Evolutionary conservation across 2,888 invertebrate species (phyloP).

Genomic region (Frankliniella intonsa): DNA sequence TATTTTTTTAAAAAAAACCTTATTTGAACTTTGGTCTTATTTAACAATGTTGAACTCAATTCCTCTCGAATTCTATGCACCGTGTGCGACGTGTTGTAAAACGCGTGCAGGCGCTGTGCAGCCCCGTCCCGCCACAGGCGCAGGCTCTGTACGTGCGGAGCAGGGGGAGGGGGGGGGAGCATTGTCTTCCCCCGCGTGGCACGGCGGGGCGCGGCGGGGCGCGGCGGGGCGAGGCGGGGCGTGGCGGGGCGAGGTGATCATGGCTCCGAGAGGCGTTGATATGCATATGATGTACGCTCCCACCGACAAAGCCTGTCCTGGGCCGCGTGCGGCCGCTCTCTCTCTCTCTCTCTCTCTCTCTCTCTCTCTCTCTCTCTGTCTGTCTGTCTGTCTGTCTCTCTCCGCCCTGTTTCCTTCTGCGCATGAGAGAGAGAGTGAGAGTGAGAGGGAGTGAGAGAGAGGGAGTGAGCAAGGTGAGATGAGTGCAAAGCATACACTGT

Average conservation of each 20-base stretch:
- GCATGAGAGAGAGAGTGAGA: too few species aligned
- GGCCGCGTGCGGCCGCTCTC: not conserved
- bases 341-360: too few species aligned
- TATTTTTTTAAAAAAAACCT: not conserved
- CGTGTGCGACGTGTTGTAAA: not conserved
- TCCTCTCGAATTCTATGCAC: not conserved
- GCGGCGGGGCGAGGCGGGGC: not conserved
- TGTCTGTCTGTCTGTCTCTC: too few species aligned
- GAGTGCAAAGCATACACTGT: too few species aligned
- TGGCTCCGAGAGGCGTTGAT: conserved; percentile 12
- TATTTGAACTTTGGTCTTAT: not conserved
- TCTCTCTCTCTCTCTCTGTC: too few species aligned
- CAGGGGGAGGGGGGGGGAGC: not conserved
- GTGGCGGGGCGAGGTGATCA: not conserved
- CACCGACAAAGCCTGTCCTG: not conserved
- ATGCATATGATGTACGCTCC: conserved; percentile 6
- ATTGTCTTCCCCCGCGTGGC: not conserved
- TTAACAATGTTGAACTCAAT: too few species aligned
- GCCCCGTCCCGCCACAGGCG: not conserved
- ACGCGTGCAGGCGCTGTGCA: not conserved
- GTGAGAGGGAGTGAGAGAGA: too few species aligned
- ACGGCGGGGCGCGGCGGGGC: too few species aligned
- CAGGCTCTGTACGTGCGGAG: not conserved
- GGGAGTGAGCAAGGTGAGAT: too few species aligned
- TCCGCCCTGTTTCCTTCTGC: too few species aligned